Base-by-base conservation (phyloP, 2,113 vertebrate species). In the Eretmochelys imbricata region DNA sequence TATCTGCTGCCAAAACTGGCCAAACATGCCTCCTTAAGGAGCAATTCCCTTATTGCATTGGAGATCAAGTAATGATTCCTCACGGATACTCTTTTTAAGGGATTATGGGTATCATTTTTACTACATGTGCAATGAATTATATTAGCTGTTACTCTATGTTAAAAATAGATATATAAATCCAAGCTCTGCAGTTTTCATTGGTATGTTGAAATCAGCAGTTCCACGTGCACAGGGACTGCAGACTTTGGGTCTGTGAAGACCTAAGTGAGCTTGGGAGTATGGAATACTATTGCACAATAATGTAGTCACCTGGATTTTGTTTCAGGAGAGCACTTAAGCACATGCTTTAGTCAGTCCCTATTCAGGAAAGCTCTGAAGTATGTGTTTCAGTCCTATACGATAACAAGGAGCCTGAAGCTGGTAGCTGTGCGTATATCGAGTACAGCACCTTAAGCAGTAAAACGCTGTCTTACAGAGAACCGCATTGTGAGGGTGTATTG, bases 1-100 rank as follows among this genome's bases (percentile, higher is more conserved):
- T 93, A 57, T 97, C 83, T 98, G 88, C 78, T 80, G 51, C 35
- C 78, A 92, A 95, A 97, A 90, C 72, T 96, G 75, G 54, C 72
- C 42, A 91, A 57, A 72, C 1, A 3, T 69, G 91, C 59, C 85
- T 93, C 83, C n/a, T 91, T 86, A 27, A 85, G 84, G 11, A 94
- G 10, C 12, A 81, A 3, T 76, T 92, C 49, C 86, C 90, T 72
- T 90, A 31, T 13, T 87, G 94, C 38, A 46, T 6, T 95, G 59
- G 29, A 3, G 80, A 87, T 25, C 62, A 38, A 82, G 20, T 69
- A 46, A 82, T 88, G 72, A 46, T 76, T 76, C 10, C 17, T 24
- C 17, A 46, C 3, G 12, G 46, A 48, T 48, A 48, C 35, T 55
- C 38, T 65, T 75, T 87, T 54, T 82, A 8, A 72, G 4, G 0